phyloP scores from a whole-genome alignment of 53 echinoderm and acorn worm species.

The Holothuria scabra region DNA sequence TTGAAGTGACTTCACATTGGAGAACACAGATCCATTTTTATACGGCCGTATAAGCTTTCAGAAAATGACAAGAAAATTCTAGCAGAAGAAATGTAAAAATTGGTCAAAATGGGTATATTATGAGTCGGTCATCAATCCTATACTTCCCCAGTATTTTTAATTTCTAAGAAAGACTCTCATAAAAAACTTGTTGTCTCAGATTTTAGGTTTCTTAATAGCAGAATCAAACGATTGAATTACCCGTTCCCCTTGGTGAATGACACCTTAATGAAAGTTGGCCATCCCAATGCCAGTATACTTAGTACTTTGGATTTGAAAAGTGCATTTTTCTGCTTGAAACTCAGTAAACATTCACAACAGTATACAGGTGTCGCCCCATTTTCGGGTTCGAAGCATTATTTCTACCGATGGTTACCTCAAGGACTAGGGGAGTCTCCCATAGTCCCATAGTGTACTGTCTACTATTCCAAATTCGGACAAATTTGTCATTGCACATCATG shows the following conservation, averaged over 20 bases:
- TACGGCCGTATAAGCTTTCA: slow-evolving; percentile 11
- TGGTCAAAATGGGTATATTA: no score
- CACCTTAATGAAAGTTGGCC: not conserved
- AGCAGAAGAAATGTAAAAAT: no score
- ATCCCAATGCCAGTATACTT: not conserved
- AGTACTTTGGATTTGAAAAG: no score
- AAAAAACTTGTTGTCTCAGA: no score
- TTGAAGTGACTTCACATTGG: slow-evolving; percentile 14
- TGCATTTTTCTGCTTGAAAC: no score
- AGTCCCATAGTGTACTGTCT: not conserved
- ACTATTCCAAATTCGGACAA: not conserved
- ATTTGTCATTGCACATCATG: slow-evolving; percentile 31
- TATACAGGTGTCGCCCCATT: slow-evolving; percentile 61
- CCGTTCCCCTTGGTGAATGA: slow-evolving; percentile 46
- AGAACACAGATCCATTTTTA: slow-evolving; percentile 25
- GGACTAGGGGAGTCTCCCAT: no score
- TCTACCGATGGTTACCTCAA: slow-evolving; percentile 44
- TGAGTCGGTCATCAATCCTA: slow-evolving; percentile 16
- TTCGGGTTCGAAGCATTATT: slow-evolving; percentile 60
- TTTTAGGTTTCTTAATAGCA: slow-evolving; percentile 15
- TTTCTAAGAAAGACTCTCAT: slow-evolving; percentile 7
- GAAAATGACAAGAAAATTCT: no score
- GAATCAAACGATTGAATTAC: slow-evolving; percentile 36
- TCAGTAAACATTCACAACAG: no score
- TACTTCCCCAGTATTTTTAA: slow-evolving; percentile 38